Conservation (phyloP, 37 sponge, comb jelly and placozoan genomes). For the Amphimedon queenslandica region DNA sequence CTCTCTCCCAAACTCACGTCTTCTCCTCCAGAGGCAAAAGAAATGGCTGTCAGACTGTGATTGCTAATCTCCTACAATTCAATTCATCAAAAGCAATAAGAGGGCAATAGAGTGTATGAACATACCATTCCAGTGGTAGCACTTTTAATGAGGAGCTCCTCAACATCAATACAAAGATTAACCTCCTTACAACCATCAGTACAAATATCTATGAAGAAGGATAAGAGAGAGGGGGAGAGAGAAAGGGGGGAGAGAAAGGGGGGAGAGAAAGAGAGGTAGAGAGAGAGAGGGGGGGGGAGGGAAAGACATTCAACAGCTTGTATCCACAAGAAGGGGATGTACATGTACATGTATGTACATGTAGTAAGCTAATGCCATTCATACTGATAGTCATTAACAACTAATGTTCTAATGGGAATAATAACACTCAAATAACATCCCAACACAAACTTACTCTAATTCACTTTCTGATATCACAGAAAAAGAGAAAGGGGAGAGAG, state of each 20-base stretch:
- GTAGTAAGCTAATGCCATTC: too few species aligned
- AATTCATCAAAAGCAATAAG: neutral
- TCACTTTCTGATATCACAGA: too few species aligned
- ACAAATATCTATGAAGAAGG: constrained; percentile 19
- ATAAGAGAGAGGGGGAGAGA: neutral
- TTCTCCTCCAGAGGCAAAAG: constrained; percentile 91
- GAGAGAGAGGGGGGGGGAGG: neutral
- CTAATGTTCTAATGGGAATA: too few species aligned
- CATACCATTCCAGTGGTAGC: constrained; percentile 31
- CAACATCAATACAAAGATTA: constrained; percentile 60
- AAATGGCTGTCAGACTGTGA: constrained; percentile 72
- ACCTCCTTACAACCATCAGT: constrained; percentile 44
- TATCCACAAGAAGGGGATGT: neutral
- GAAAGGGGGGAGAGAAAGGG: neutral
- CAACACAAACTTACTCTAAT: too few species aligned
- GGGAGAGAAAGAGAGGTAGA: neutral
- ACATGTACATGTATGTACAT: neutral
- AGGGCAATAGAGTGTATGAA: neutral
- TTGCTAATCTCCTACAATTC: constrained; percentile 47
- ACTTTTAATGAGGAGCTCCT: constrained; percentile 49
- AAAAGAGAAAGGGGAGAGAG: too few species aligned
- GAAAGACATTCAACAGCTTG: neutral
- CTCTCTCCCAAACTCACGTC: constrained; percentile 74
- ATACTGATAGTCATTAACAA: too few species aligned
- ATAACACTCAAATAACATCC: too few species aligned